Evolutionary conservation across 1,140 invertebrate genomes (phyloP).

Genomic region (Hetaerina americana): DNA sequence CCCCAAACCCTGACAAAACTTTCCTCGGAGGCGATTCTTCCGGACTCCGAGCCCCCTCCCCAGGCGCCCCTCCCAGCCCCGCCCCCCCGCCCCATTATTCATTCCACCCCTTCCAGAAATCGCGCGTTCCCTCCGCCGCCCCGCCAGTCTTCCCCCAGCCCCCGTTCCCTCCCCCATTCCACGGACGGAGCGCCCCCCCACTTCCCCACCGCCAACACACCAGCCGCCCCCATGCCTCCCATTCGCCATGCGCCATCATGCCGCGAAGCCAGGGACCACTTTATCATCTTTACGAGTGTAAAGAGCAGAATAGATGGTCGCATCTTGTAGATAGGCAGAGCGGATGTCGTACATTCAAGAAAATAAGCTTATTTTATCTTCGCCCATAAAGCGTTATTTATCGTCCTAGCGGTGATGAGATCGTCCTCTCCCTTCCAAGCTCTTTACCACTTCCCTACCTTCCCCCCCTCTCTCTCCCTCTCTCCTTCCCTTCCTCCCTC

Average conservation of each 20-base stretch:
- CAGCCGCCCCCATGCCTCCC: background rate
- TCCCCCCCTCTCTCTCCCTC: background rate
- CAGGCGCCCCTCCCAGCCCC: too few species aligned
- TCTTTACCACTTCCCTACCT: background rate
- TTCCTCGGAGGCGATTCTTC: background rate
- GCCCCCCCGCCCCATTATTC: background rate
- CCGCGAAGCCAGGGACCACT: conserved; percentile 12
- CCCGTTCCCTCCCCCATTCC: background rate
- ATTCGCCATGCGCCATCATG: background rate
- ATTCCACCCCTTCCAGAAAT: too few species aligned
- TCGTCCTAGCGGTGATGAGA: conserved; percentile 16
- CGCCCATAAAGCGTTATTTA: conserved; percentile 26
- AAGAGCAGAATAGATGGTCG: conserved; percentile 22
- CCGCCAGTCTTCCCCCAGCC: too few species aligned
- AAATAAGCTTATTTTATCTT: conserved; percentile 28
- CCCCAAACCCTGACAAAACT: background rate
- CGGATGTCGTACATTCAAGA: conserved; percentile 27
- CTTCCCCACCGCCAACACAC: background rate
- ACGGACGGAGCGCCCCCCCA: too few species aligned
- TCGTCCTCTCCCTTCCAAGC: conserved; percentile 1
- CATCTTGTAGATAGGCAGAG: conserved; percentile 25
- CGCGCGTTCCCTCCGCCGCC: too few species aligned
- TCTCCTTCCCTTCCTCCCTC: background rate
- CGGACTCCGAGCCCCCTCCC: background rate
- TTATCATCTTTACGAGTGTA: conserved; percentile 21